Evolutionary conservation across 2,888 invertebrate species (phyloP), one percentile per base, ranked within the genome.

Genomic region (Neoitamus cyanurus): DNA sequence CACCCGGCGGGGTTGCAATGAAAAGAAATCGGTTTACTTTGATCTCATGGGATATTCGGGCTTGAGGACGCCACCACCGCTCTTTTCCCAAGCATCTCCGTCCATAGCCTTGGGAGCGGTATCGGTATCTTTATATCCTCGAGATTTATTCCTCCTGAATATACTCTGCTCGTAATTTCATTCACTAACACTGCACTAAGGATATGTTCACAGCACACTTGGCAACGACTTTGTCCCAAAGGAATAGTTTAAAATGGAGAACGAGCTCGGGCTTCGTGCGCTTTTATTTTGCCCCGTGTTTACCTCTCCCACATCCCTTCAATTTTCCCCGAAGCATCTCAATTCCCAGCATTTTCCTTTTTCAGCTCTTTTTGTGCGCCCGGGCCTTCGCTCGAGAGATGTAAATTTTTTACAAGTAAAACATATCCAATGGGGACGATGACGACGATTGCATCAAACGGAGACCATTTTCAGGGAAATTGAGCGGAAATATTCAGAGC

Each of bases 191-290:
- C 82, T 69, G 82, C 37, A 82, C 82, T 20, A 36, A 37, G 42
- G 69, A 69, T 68, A 31, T 82, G 82, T 36, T 69, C 69, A 37
- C 75, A 75, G 75, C 15, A 75, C 20, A 82, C 82, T 82, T 36
- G 69, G 82, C 37, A 82, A 82, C 68, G 37, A 82, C 69, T 82
- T 69, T 69, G 69, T 82, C 82, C 82, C 82, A 82, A 82, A 82
- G 82, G 82, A 82, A 82, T 82, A 82, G 82, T 82, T 82, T 82
- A 82, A 82, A 82, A 82, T 82, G 69, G 82, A 82, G 82, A 36
- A 69, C 69, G 20, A 28, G 7, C 20, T 20, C n/a, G 58, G 58
- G 20, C 20, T 37, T 69, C 36, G 58, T 80, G 68, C 34, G 30
- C 69, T 82, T 82, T 68, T 82, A 69, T 69, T 82, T 82, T 82